A percentile compares a stretch with the other conserved stretches of the same genome.
phyloP scores from a whole-genome alignment of 2,113 vertebrate species.

The Clarias batrachus region DNA sequence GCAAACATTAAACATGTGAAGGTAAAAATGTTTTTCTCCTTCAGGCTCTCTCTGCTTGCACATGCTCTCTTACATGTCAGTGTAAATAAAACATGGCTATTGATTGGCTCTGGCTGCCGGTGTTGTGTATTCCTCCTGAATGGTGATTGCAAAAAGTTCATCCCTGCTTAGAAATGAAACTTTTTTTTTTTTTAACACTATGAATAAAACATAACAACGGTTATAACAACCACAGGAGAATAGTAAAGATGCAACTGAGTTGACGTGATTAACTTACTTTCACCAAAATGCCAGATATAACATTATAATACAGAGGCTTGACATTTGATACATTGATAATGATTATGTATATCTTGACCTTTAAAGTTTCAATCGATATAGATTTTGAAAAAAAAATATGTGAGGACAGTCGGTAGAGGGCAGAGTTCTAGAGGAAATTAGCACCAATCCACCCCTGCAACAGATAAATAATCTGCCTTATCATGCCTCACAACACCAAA shows the following conservation, averaged over 20 bases:
- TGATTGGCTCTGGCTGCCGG: neutral
- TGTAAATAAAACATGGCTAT: neutral
- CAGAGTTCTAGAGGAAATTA: slow-evolving; percentile 49
- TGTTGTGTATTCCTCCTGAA: neutral
- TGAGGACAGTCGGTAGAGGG: slow-evolving; percentile 58
- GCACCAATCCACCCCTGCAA: neutral
- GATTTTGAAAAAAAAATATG: neutral
- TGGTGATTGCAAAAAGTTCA: neutral
- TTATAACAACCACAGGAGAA: neutral
- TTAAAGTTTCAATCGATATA: neutral
- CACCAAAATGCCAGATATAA: neutral
- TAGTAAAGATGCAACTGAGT: neutral
- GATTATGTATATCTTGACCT: neutral
- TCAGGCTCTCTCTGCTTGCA: neutral
- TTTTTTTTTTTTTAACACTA: neutral
- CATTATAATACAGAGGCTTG: neutral
- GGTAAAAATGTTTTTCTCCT: neutral
- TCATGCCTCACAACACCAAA: neutral
- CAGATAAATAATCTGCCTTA: neutral
- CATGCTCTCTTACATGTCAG: neutral
- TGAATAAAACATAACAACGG: too few relatives aligned
- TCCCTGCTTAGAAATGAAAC: neutral
- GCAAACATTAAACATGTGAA: neutral
- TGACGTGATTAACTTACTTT: neutral
- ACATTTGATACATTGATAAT: neutral